A percentile compares a stretch with the other conserved stretches of the same genome.
Conservation (phyloP, 2,113 vertebrate species). For the Dasyprocta punctata region DNA sequence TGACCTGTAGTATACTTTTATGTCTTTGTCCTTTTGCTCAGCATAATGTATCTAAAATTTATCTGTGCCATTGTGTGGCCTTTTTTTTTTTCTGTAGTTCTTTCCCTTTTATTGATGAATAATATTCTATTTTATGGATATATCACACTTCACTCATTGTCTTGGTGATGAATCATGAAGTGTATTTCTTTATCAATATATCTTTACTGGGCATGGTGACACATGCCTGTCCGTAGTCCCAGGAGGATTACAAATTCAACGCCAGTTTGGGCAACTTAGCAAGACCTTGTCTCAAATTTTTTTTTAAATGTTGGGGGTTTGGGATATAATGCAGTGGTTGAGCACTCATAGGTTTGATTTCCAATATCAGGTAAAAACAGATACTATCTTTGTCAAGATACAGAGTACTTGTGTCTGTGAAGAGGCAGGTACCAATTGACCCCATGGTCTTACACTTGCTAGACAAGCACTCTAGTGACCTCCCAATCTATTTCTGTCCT, state of each 20-base stretch:
- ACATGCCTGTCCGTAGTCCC: not conserved
- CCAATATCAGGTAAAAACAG: not conserved
- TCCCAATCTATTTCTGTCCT: not conserved
- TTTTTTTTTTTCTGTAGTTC: not conserved
- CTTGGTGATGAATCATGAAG: not conserved
- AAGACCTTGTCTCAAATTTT: not conserved
- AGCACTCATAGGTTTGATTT: not conserved
- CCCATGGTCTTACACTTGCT: not conserved
- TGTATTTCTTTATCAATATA: not conserved
- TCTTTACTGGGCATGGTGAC: not conserved
- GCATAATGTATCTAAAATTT: not conserved
- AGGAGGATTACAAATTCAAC: not conserved
- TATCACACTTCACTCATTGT: not conserved
- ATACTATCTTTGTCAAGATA: not conserved
- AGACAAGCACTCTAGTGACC: not conserved
- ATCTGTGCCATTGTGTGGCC: not conserved
- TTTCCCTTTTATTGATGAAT: slow-evolving; percentile 6
- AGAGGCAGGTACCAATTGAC: not conserved
- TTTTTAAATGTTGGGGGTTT: not conserved
- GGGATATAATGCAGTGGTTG: not conserved
- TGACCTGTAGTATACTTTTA: no score
- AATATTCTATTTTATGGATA: not conserved
- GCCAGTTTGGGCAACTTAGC: not conserved
- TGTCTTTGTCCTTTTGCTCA: not conserved
- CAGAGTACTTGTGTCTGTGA: not conserved